phyloP scores from a whole-genome alignment of 1,140 invertebrate species.

The Lerema accius region DNA sequence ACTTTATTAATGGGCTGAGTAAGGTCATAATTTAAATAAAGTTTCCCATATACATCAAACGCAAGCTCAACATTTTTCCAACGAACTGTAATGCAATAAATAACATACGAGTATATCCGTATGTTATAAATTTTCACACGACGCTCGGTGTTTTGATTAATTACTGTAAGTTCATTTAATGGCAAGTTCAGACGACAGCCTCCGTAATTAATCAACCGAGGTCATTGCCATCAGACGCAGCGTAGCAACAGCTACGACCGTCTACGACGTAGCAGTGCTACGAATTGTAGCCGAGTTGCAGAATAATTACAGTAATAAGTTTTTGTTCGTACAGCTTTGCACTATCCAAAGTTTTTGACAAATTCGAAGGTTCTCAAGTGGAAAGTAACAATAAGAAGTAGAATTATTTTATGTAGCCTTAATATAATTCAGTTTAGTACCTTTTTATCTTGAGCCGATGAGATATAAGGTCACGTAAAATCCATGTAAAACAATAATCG shows the following conservation, averaged over 20 bases:
- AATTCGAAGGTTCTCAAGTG: too few relatives aligned
- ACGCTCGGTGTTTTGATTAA: constrained; percentile 30
- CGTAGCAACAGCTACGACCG: constrained; percentile 10
- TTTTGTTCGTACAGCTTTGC: not conserved
- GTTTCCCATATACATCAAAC: too few relatives aligned
- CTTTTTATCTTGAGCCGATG: too few relatives aligned
- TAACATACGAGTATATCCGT: not conserved
- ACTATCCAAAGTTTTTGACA: not conserved
- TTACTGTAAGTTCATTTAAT: constrained; percentile 27
- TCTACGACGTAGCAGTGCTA: constrained; percentile 6
- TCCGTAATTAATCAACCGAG: constrained; percentile 26
- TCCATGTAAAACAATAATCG: too few relatives aligned
- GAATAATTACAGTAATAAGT: too few relatives aligned
- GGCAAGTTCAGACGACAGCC: constrained; percentile 30
- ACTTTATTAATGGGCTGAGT: too few relatives aligned
- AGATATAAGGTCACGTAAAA: too few relatives aligned
- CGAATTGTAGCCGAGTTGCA: not conserved
- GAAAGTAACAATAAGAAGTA: too few relatives aligned
- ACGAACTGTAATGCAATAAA: not conserved
- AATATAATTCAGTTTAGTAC: too few relatives aligned
- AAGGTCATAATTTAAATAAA: too few relatives aligned
- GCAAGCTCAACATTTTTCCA: not conserved
- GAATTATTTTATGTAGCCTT: too few relatives aligned
- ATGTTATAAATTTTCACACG: constrained; percentile 16
- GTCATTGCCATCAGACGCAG: constrained; percentile 9